Percentiles rank a stretch among this genome's conserved stretches.
Evolutionary conservation across 2,113 vertebrate species (phyloP).

Genomic region (Lamprotornis superbus): DNA sequence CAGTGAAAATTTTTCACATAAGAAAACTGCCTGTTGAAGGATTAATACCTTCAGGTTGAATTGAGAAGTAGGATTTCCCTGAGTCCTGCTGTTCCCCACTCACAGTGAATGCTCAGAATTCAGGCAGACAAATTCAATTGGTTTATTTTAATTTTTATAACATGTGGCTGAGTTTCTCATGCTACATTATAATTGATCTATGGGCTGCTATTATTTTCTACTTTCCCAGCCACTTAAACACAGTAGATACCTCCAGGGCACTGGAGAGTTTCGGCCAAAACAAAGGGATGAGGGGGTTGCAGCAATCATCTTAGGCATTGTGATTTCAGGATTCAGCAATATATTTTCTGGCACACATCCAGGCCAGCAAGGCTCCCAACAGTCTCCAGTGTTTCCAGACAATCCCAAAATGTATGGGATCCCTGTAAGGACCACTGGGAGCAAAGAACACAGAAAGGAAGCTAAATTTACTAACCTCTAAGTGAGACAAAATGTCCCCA

Average conservation of each 20-base stretch:
- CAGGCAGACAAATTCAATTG: neutral
- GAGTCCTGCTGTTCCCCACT: neutral
- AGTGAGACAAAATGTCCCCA: neutral
- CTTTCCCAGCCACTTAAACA: conserved; percentile 59
- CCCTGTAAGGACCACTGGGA: neutral
- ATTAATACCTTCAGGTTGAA: neutral
- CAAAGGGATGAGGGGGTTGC: conserved; percentile 20
- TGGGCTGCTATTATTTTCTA: conserved; percentile 48
- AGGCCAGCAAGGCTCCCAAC: conserved; percentile 26
- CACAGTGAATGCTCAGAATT: neutral
- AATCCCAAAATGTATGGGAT: neutral
- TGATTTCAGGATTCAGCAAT: conserved; percentile 59
- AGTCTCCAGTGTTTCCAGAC: neutral
- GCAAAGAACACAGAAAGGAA: neutral
- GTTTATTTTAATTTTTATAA: conserved; percentile 39
- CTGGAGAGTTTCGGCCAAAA: conserved; percentile 53
- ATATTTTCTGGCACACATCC: conserved; percentile 29
- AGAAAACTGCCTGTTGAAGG: neutral
- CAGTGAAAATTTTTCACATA: neutral
- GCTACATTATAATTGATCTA: conserved; percentile 41
- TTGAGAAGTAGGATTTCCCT: neutral
- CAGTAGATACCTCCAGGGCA: conserved; percentile 47
- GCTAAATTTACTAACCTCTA: neutral
- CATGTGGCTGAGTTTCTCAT: conserved; percentile 40
- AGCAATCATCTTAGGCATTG: conserved; percentile 42